A percentile compares a stretch with the other conserved stretches of the same genome.
These are phyloP conservation scores for Heteronetta atricapilla DNA, from an alignment of 2,113 vertebrate genomes.

Conservation along the genomic window DNA sequence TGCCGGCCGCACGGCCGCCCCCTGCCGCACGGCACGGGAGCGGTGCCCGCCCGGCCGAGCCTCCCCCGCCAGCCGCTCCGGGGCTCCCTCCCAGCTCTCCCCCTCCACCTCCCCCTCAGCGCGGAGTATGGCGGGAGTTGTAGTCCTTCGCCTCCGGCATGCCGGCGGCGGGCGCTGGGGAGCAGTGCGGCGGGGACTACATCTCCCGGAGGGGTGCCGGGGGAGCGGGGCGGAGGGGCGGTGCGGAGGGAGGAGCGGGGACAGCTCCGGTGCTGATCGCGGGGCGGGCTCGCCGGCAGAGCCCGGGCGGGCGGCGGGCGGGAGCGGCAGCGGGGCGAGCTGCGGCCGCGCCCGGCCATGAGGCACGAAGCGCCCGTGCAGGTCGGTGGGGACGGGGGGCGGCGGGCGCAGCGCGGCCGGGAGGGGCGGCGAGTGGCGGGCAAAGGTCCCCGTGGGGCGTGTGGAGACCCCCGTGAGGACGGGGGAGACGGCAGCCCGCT, in stretches of 20 bases:
- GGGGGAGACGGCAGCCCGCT: no score
- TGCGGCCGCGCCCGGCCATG: not conserved
- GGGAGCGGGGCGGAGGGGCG: not conserved
- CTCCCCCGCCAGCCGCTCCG: no score
- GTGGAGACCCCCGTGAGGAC: accelerated
- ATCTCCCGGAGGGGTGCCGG: not conserved
- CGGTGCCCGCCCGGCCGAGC: no score
- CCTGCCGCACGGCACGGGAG: no score
- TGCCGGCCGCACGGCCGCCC: no score
- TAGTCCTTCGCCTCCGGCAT: not conserved
- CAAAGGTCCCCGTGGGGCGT: accelerated
- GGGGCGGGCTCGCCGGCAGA: not conserved
- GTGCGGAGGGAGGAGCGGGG: not conserved
- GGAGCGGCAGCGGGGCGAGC: not conserved
- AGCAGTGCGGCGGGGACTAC: not conserved
- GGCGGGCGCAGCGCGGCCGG: no score
- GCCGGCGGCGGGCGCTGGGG: accelerated
- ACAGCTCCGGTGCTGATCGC: conserved; percentile 57
- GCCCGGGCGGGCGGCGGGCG: not conserved
- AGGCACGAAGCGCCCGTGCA: conserved; percentile 38
- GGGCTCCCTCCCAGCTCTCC: no score
- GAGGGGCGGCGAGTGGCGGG: not conserved
- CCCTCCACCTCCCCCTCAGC: not conserved
- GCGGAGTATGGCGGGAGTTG: not conserved
- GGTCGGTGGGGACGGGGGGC: not conserved